A percentile compares a stretch with the other conserved stretches of the same genome.
phyloP scores from a whole-genome alignment of 1,140 invertebrate species.

The Bursaphelenchus mucronatus region DNA sequence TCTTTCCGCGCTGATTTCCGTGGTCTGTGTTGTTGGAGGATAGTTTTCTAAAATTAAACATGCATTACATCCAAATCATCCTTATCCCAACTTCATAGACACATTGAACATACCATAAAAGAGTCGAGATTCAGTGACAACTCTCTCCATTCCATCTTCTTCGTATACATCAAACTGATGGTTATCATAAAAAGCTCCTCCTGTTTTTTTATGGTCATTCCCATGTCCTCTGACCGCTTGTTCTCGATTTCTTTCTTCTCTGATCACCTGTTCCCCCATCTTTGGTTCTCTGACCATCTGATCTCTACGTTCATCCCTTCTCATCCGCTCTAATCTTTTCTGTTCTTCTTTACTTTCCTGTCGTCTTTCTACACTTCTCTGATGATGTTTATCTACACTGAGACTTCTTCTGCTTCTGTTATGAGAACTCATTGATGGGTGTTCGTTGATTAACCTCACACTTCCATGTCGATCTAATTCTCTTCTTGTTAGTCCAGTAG shows the following conservation, averaged over 20 bases:
- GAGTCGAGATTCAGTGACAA: not conserved
- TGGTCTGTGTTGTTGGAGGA: conserved; percentile 3
- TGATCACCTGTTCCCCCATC: no score
- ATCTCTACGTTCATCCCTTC: no score
- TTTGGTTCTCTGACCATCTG: no score
- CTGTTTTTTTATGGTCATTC: no score
- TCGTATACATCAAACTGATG: conserved; percentile 18
- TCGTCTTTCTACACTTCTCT: no score
- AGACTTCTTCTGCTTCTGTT: not conserved
- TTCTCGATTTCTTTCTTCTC: no score
- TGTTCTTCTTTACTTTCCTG: no score
- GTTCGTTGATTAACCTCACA: conserved; percentile 11
- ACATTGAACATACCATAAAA: conserved; percentile 8
- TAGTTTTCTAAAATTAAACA: conserved; percentile 25
- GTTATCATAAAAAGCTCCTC: not conserved
- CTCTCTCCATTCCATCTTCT: conserved; percentile 5
- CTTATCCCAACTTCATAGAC: not conserved
- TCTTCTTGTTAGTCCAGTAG: conserved; percentile 7
- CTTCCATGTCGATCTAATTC: not conserved
- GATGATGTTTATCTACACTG: no score
- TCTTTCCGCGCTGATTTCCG: not conserved
- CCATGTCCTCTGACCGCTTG: no score
- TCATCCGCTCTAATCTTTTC: no score
- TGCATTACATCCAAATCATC: not conserved
- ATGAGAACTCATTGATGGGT: conserved; percentile 7